These are phyloP conservation scores for Microcebus jonahi DNA, from an alignment of 2,113 vertebrate genomes.

Conservation along the genomic window DNA sequence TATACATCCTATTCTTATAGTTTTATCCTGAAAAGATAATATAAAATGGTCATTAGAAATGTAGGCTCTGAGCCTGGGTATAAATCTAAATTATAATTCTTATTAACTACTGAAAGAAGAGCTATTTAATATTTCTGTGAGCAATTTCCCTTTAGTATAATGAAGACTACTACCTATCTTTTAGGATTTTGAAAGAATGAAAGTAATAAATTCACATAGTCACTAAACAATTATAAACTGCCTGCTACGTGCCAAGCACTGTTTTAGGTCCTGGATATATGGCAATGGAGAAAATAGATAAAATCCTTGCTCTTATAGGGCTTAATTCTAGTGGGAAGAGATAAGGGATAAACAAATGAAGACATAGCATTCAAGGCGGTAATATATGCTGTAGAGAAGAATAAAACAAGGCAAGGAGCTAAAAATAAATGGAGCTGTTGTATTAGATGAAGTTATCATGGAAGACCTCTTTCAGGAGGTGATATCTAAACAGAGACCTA, in stretches of 20 bases:
- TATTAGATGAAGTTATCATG: neutral
- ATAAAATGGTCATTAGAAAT: constrained; percentile 5
- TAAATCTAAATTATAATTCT: constrained; percentile 24
- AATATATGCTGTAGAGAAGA: neutral
- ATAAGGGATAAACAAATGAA: neutral
- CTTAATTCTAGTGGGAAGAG: neutral
- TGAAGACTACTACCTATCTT: neutral
- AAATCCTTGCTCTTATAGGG: neutral
- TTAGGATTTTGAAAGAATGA: neutral
- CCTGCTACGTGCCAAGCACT: neutral
- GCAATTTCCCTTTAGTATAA: neutral
- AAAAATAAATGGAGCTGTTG: neutral
- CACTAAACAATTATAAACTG: neutral
- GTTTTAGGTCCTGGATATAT: neutral
- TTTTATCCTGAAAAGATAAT: neutral
- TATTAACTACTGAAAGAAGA: neutral
- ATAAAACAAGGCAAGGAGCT: neutral
- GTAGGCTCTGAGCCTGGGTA: neutral
- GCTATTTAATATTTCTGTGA: neutral
- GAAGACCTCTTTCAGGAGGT: neutral
- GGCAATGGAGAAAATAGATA: neutral
- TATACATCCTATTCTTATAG: neutral
- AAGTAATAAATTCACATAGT: neutral
- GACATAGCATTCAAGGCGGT: neutral
- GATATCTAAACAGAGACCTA: neutral